Percentiles rank a stretch among this genome's conserved stretches.
phyloP scores from a whole-genome alignment of 2,888 invertebrate species.

The Plemyria rubiginata region DNA sequence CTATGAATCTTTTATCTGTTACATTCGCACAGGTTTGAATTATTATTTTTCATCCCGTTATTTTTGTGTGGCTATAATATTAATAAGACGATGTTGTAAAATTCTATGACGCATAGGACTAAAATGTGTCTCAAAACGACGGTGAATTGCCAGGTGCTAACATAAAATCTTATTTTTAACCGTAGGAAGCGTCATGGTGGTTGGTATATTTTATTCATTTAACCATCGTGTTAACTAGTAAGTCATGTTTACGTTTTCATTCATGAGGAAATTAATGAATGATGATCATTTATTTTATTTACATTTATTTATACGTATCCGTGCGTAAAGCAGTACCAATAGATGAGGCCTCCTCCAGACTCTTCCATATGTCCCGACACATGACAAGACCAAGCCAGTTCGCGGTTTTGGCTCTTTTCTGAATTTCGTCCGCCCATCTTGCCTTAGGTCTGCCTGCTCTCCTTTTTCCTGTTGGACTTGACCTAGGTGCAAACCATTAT shows the following conservation, averaged over 20 bases:
- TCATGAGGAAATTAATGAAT: too few relatives aligned
- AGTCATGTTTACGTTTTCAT: too few relatives aligned
- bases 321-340: too few relatives aligned
- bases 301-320: too few relatives aligned
- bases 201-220: background rate
- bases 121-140: constrained; percentile 40
- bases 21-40: constrained; percentile 3
- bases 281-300: too few relatives aligned
- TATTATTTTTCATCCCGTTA: constrained; percentile 9
- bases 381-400: too few relatives aligned
- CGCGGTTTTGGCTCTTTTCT: too few relatives aligned
- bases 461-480: too few relatives aligned
- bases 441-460: too few relatives aligned
- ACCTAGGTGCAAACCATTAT: background rate
- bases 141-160: constrained; percentile 40
- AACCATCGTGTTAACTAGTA: background rate
- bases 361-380: too few relatives aligned
- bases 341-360: too few relatives aligned
- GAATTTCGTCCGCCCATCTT: too few relatives aligned
- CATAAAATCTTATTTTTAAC: constrained; percentile 38
- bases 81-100: constrained; percentile 51
- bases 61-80: constrained; percentile 44
- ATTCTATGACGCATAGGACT: constrained; percentile 45
- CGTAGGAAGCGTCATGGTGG: constrained; percentile 5
- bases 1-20: constrained; percentile 14